Evolutionary conservation across 2,797 vertebrate genomes (phyloP), one percentile per base, ranked within the genome.

Genomic region (Hypotaenidia okinawae): DNA sequence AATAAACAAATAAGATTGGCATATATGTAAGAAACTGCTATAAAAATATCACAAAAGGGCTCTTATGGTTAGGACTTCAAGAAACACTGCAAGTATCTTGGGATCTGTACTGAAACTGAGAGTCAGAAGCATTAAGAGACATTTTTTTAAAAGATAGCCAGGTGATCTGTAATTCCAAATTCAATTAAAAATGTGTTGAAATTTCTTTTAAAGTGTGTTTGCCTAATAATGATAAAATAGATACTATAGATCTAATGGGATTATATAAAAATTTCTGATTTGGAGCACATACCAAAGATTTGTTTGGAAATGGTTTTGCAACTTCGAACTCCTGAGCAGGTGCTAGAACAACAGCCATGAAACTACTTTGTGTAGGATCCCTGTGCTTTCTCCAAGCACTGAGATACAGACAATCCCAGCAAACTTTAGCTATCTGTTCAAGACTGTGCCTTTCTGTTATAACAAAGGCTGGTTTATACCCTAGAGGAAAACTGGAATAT

Each of bases 1-100:
- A 90, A 84, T 86, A 93, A 96, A 94, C 83, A 91, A 94, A 94
- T 68, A 85, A 87, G 49, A 92, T 95, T 87, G 93, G 70, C 70
- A 92, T 90, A 84, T 49, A 95, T 80, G 86, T 70, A 82, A 90
- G 91, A 96, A 84, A 57, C 15, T 87, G 74, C 70, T 87, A 72
- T 87, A 94, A 93, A 95, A 93, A 95, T 87, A 88, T 76, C 88
- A 79, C 63, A 62, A 84, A 88, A 90, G 28, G n/a, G 58, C 59
- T 49, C 63, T 77, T 79, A n/a, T 90, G 74, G 49, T 70, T 90
- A 52, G 21, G 52, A 37, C 10, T 82, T 63, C 49, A 96, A 89
- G 68, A 86, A 92, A 68, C 24, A 68, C 32, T 52, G 37, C 28
- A 84, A 64, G 13, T 80, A 37, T 76, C 59, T 79, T 82, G 80